A percentile compares a stretch with the other conserved stretches of the same genome.
Evolutionary conservation across 2,113 vertebrate species (phyloP).

Genomic region (Melanostigma gelatinosum): DNA sequence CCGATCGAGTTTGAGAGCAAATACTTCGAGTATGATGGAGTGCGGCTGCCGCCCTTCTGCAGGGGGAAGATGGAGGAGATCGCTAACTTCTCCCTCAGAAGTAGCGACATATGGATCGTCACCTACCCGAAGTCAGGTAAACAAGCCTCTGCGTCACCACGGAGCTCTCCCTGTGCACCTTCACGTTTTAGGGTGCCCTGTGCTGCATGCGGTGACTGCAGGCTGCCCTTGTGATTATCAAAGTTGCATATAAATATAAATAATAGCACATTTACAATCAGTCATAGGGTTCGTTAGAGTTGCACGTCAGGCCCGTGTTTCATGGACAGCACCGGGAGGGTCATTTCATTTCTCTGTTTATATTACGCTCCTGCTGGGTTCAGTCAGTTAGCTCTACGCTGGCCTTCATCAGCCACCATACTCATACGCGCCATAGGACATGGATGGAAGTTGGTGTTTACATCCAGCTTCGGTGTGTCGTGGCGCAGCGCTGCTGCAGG

Average conservation of each 20-base stretch:
- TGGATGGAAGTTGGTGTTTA: conserved; percentile 53
- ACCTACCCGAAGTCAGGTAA: conserved; percentile 98
- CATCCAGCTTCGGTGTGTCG: conserved; percentile 5
- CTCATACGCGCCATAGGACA: neutral
- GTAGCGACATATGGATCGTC: conserved; percentile 97
- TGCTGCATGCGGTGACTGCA: conserved; percentile 22
- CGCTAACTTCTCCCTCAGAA: conserved; percentile 92
- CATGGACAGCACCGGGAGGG: neutral
- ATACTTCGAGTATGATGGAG: conserved; percentile 97
- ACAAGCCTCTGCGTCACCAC: conserved; percentile 15
- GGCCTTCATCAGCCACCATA: neutral
- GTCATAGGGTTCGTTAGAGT: neutral
- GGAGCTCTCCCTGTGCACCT: neutral
- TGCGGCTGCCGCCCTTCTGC: conserved; percentile 98
- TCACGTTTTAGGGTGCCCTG: neutral
- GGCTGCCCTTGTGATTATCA: conserved; percentile 10
- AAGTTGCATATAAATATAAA: conserved; percentile 12
- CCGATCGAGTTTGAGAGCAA: conserved; percentile 98
- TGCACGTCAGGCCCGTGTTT: neutral
- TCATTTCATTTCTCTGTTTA: neutral
- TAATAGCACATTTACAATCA: neutral
- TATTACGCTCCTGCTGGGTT: neutral
- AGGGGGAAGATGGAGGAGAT: conserved; percentile 98
- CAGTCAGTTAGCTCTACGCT: neutral
- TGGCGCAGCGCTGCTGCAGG: conserved; percentile 48